Evolutionary conservation across 2,113 vertebrate species (phyloP), one percentile per base, ranked within the genome.

Genomic region (Cariama cristata): DNA sequence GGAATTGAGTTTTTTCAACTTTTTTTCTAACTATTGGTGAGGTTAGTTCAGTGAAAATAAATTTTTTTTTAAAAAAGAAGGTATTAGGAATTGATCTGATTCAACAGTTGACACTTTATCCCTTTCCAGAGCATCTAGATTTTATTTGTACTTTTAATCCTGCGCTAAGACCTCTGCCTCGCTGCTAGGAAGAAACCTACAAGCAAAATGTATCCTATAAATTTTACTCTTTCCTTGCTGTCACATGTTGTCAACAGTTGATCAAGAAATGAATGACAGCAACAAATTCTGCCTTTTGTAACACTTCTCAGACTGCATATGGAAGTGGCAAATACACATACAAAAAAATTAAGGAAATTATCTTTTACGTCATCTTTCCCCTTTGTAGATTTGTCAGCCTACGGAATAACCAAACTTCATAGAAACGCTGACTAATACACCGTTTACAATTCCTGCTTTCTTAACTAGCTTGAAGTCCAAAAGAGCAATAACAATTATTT

Each of bases 271-370:
- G 66, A 76, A 15, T 38, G 60, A 84, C 53, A 91, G 67, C 44
- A 87, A 77, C n/a, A 89, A 90, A 91, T 77, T 86, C 60, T 87
- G 19, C 44, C 62, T 92, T 92, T 79, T 73, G 18, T 72, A 94
- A 69, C 21, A 26, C 30, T 77, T 68, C 11, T 19, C 40, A 45
- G 58, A 45, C 12, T 21, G 19, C 55, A 59, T 30, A 66, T 2
- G 19, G 73, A 87, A 89, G 38, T 44, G 35, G 27, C 18, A 94
- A 93, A 95, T 7, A 7, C 9, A 75, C 17, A 68, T 16, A 9
- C 12, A 79, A 88, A 68, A 71, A 67, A 17, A 8, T 6, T 45
- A 16, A 92, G 73, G 17, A 86, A 75, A 83, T 66, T 35, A 42
- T 28, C 27, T 77, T 87, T 77, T 81, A 6, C 24, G 33, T 64